Evolutionary conservation across 2,888 invertebrate genomes (phyloP).

Genomic region (Stenurella melanura): DNA sequence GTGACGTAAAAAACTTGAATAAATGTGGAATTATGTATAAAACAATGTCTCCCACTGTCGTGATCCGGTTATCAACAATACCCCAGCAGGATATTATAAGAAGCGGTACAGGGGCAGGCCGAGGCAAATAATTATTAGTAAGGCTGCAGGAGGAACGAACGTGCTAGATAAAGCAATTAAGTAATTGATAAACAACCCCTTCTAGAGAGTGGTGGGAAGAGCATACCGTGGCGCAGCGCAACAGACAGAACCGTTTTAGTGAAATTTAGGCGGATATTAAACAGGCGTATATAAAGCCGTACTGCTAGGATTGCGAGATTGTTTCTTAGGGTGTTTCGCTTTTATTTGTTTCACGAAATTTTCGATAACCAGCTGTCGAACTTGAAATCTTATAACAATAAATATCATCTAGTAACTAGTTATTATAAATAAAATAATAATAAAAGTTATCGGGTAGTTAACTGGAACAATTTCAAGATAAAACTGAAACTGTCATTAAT

Average conservation of each 20-base stretch:
- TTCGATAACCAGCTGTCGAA: neutral
- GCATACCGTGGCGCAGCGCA: conserved; percentile 18
- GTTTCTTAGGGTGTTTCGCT: neutral
- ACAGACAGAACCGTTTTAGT: conserved; percentile 21
- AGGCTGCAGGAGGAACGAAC: conserved; percentile 63
- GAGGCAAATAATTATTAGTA: conserved; percentile 61
- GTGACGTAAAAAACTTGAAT: neutral
- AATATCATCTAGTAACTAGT: no score
- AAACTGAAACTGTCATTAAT: no score
- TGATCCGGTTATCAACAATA: conserved; percentile 37
- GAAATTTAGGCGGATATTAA: neutral
- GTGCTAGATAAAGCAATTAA: conserved; percentile 67
- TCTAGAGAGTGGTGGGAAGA: conserved; percentile 54
- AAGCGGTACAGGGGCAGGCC: conserved; percentile 47
- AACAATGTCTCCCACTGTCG: conserved; percentile 20
- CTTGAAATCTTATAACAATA: no score
- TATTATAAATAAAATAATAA: no score
- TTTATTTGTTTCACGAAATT: neutral
- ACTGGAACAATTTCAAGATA: no score
- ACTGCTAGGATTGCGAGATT: neutral
- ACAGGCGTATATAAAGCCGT: neutral
- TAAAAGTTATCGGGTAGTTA: no score
- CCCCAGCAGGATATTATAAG: conserved; percentile 37
- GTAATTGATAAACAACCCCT: conserved; percentile 68
- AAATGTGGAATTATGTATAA: conserved; percentile 6